Base-by-base conservation (phyloP, 2,888 invertebrate genomes). In the Brenthis daphne region DNA sequence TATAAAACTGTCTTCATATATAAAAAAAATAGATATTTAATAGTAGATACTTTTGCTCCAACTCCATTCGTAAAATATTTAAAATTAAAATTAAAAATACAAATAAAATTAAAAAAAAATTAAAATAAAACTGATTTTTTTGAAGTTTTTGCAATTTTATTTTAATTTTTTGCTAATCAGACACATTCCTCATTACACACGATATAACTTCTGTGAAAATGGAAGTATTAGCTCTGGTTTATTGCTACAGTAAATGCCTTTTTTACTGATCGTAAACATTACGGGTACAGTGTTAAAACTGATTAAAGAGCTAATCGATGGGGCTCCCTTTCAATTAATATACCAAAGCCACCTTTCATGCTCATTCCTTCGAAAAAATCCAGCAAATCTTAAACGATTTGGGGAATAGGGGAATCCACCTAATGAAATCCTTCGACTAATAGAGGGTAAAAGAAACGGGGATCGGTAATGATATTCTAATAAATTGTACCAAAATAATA, bases 271-370 rank as follows among this genome's bases (percentile, higher is more conserved):
- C 48, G 48, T 60, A 60, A 60, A 60, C 58, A 60, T 48, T 60
- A n/a, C 48, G 58, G 24, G 48, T 67, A 66, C 67, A 33, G 65
- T 51, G 70, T 71, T 67, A 69, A 70, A 65, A 70, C 54, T 68
- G 68, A 65, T 70, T 64, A 68, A 74, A 69, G 54, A 75, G 76
- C 79, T 77, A 85, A 87, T 88, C 86, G 84, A 88, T 89, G 85
- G 77, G 80, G 84, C 83, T 81, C 29, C 71, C 80, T 83, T 90
- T 88, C 89, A 89, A 90, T 90, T 90, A 90, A 88, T 85, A 79
- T 77, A 82, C 79, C 81, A 85, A 89, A 89, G 87, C 88, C 88
- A 87, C 87, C 85, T 88, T 85, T 85, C 86, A 87, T 86, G 83
- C 84, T 80, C 82, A 79, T 81, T 82, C 82, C 80, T 78, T 73